phyloP scores from a whole-genome alignment of 64 coral and sea anemone genomes.

The Pachyseris speciosa region DNA sequence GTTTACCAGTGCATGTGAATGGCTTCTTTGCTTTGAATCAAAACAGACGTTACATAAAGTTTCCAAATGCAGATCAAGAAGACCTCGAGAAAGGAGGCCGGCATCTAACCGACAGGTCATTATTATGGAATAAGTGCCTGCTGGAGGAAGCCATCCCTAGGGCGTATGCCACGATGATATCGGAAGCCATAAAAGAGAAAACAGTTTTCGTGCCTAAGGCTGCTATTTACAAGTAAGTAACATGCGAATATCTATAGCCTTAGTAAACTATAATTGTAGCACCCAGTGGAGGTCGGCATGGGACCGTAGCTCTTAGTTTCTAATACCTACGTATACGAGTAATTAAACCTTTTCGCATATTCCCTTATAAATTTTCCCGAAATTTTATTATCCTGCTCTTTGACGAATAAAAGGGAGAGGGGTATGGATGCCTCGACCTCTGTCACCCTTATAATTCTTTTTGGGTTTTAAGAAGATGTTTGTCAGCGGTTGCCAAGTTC shows the following conservation, averaged over 20 bases:
- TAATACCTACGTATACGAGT: no score
- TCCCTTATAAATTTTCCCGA: no score
- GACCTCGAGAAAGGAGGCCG: neutral
- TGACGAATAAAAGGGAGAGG: no score
- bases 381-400: no score
- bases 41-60: constrained; percentile 90
- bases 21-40: constrained; percentile 94
- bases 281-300: no score
- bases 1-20: constrained; percentile 94
- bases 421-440: no score
- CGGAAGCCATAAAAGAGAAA: neutral
- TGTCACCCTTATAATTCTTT: no score
- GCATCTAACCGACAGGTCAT: constrained; percentile 69
- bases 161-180: constrained; percentile 69
- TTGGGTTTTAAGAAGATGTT: no score
- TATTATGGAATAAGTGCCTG: constrained; percentile 83
- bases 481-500: no score
- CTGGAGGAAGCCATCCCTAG: constrained; percentile 78
- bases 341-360: no score
- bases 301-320: no score
- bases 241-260: neutral
- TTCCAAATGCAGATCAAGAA: constrained; percentile 82
- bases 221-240: constrained; percentile 18
- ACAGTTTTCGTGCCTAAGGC: neutral
- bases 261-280: no score